A percentile compares a stretch with the other conserved stretches of the same genome.
These are phyloP conservation scores for Ictalurus punctatus DNA, from an alignment of 2,113 vertebrate genomes.

Conservation along the genomic window DNA sequence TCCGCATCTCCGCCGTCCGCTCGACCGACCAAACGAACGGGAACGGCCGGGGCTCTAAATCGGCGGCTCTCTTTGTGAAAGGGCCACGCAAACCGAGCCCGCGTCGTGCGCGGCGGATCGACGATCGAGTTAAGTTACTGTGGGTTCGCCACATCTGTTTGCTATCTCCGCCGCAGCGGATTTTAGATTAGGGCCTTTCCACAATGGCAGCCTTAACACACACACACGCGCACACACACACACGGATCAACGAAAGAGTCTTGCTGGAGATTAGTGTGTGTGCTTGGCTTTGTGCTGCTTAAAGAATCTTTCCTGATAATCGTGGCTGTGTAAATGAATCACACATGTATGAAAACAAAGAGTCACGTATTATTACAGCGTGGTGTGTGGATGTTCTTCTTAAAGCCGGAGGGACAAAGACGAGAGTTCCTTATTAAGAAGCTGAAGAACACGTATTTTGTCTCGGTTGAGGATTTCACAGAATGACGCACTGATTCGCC, in stretches of 20 bases:
- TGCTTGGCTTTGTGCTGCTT: conserved; percentile 15
- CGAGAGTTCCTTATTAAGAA: background rate
- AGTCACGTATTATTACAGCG: background rate
- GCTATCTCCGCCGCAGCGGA: conserved; percentile 5
- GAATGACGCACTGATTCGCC: background rate
- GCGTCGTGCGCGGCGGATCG: background rate
- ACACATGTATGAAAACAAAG: conserved; percentile 16
- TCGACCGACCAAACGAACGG: background rate
- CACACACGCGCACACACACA: conserved; percentile 18
- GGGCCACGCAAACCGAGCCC: background rate
- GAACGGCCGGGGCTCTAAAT: background rate
- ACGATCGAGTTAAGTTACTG: background rate
- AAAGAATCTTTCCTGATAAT: conserved; percentile 20
- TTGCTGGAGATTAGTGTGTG: conserved; percentile 9
- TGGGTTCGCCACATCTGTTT: conserved; percentile 23
- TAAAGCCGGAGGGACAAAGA: background rate
- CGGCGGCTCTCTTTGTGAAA: background rate
- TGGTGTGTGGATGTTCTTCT: background rate
- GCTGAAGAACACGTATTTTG: background rate
- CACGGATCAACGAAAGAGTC: background rate
- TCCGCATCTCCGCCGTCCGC: background rate
- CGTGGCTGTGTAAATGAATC: background rate
- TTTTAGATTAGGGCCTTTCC: conserved; percentile 19
- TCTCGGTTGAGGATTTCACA: too few species aligned
- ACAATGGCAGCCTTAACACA: conserved; percentile 4